Conservation (phyloP, 2,797 vertebrate genomes). For the Danio aesculapii region DNA sequence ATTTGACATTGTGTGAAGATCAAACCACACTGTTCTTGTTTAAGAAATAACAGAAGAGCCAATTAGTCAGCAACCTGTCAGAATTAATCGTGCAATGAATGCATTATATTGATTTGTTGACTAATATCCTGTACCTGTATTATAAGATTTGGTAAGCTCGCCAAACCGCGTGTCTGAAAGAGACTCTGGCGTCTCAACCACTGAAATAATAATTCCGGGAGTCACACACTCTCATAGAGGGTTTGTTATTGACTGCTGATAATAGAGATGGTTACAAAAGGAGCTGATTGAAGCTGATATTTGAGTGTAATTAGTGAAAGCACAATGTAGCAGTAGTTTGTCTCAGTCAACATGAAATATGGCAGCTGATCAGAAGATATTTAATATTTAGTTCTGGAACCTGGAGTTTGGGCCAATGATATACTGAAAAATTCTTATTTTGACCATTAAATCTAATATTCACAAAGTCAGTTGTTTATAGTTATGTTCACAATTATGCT, state of each 20-base stretch:
- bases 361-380: neutral
- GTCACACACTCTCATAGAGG: slow-evolving; percentile 9
- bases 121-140: slow-evolving; percentile 36
- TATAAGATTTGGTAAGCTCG: slow-evolving; percentile 27
- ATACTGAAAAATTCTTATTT: neutral
- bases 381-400: neutral
- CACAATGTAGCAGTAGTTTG: neutral
- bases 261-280: slow-evolving; percentile 24
- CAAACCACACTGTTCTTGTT: neutral
- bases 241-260: slow-evolving; percentile 42
- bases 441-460: too few relatives aligned
- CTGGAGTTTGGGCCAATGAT: neutral
- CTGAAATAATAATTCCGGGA: slow-evolving; percentile 48
- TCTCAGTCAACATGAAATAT: neutral
- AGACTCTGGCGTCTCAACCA: neutral
- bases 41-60: slow-evolving; percentile 7
- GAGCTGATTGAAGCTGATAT: neutral
- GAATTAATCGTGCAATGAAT: slow-evolving; percentile 36
- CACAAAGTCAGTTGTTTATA: too few relatives aligned
- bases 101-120: slow-evolving; percentile 47
- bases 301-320: slow-evolving; percentile 1
- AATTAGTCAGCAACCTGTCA: slow-evolving; percentile 29
- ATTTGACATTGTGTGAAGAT: slow-evolving; percentile 13
- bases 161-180: slow-evolving; percentile 5
- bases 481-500: too few relatives aligned